Evolutionary conservation across 2,797 vertebrate species (phyloP), one percentile per base, ranked within the genome.

Genomic region (Malurus leucopterus): DNA sequence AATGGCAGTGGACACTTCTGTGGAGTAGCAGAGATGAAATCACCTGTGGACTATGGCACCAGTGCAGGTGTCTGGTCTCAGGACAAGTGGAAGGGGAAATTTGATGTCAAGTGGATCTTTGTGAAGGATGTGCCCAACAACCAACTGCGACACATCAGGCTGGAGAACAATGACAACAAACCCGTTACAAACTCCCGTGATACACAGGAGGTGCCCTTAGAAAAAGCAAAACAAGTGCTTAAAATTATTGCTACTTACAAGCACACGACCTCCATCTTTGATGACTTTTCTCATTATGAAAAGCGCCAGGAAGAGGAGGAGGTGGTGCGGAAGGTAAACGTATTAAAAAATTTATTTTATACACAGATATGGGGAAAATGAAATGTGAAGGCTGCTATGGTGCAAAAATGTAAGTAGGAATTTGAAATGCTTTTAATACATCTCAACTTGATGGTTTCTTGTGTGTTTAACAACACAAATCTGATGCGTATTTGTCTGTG

Each of bases 81-180:
- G 98, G 99, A 99, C 98, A 99, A 99, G 95, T 99, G 99, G 99
- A 99, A 99, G 96, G 99, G 99, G 93, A 99, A 98, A 96, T 99
- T 99, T 73, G 98, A 99, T 5, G 99, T 99, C 95, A 98, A 98
- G 97, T 99, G 99, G 99, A 98, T 99, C 95, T 99, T 99, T 93
- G 99, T 99, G 90, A 99, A 99, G 97, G 99, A 99, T 64, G 99
- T 99, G 96, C 99, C 99, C 96, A 99, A 99, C 94, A 98, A 98
- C 97, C 99, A 99, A 90, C 98, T 99, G 71, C 98, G 99, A 94
- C 99, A 99, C 97, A 99, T 99, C 95, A 97, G 99, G 91, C 98
- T 99, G 97, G 98, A 99, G 97, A 99, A 99, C 96, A 99, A 99
- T 53, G 99, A 99, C 98, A 99, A 99, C 97, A 99, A 99, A 96